These are phyloP conservation scores for Hycleus phaleratus DNA, from an alignment of 1,140 invertebrate species.

Conservation along the genomic window DNA sequence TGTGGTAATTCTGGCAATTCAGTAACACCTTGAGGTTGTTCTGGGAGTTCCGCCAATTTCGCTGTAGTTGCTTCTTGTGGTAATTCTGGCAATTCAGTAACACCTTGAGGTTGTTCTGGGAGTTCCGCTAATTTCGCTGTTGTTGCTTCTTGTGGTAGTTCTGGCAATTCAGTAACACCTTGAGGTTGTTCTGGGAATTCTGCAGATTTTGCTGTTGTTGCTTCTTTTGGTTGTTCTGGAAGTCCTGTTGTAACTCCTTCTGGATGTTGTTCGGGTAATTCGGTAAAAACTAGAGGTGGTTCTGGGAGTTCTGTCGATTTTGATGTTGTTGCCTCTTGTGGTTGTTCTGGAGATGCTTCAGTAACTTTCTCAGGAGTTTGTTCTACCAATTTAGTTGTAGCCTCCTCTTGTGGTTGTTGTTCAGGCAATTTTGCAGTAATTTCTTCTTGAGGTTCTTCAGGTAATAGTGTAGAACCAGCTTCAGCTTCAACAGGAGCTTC, in stretches of 20 bases:
- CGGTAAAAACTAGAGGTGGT: not conserved
- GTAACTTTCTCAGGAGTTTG: not conserved
- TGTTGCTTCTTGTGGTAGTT: slow-evolving; percentile 6
- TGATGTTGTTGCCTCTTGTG: not conserved
- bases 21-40: slow-evolving; percentile 3
- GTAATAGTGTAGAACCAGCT: slow-evolving; percentile 13
- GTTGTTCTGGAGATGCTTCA: not conserved
- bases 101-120: not conserved
- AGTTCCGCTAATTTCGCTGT: not conserved
- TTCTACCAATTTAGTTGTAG: not conserved
- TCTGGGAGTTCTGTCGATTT: slow-evolving; percentile 8
- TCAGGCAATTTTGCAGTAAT: slow-evolving; percentile 7
- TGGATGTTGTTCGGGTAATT: slow-evolving; percentile 4
- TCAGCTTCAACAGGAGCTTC: not conserved
- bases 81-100: not conserved
- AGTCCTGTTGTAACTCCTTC: not conserved
- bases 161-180: not conserved
- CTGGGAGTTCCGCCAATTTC: slow-evolving; percentile 8
- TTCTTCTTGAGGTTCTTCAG: slow-evolving; percentile 23
- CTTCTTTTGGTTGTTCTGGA: not conserved
- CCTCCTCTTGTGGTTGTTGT: slow-evolving; percentile 1
- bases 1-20: slow-evolving; percentile 9
- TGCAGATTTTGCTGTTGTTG: not conserved
- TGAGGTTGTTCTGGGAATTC: slow-evolving; percentile 7
- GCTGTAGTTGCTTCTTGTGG: slow-evolving; percentile 4